A percentile compares a stretch with the other conserved stretches of the same genome.
phyloP scores from a whole-genome alignment of 2,113 vertebrate genomes.

The Myxocyprinus asiaticus region DNA sequence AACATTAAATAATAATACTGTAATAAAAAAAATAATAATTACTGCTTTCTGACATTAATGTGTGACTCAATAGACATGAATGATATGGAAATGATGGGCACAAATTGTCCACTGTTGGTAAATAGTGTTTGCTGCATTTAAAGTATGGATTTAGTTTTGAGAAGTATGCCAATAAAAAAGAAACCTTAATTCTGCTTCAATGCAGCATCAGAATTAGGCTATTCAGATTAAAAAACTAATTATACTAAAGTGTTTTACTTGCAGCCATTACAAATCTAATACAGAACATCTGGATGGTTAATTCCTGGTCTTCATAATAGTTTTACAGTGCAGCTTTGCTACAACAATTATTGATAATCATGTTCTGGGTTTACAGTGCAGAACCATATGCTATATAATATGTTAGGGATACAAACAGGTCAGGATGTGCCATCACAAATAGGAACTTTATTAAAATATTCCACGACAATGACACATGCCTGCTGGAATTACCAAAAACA shows the following conservation, averaged over 20 bases:
- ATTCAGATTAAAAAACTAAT: slow-evolving; percentile 1
- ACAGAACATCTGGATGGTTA: slow-evolving; percentile 34
- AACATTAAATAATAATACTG: no score
- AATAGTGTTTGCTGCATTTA: background rate
- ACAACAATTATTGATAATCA: slow-evolving; percentile 1
- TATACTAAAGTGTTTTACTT: slow-evolving; percentile 29
- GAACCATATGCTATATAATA: background rate
- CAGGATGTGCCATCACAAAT: background rate
- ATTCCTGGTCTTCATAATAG: slow-evolving; percentile 21
- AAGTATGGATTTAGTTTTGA: background rate
- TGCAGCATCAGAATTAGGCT: background rate
- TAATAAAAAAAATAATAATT: no score
- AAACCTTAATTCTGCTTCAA: background rate
- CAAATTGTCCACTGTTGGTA: background rate
- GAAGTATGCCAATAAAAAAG: slow-evolving; percentile 5
- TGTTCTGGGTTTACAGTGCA: background rate
- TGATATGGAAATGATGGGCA: no score
- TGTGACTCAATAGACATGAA: no score
- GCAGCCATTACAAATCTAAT: slow-evolving; percentile 36
- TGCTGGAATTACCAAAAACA: no score
- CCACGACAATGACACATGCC: no score
- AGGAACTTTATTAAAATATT: no score
- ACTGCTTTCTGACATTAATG: no score
- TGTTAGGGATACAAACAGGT: background rate
- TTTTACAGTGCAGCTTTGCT: slow-evolving; percentile 32